Conservation (phyloP, 2,797 vertebrate genomes). For the Coregonus suidteri region DNA sequence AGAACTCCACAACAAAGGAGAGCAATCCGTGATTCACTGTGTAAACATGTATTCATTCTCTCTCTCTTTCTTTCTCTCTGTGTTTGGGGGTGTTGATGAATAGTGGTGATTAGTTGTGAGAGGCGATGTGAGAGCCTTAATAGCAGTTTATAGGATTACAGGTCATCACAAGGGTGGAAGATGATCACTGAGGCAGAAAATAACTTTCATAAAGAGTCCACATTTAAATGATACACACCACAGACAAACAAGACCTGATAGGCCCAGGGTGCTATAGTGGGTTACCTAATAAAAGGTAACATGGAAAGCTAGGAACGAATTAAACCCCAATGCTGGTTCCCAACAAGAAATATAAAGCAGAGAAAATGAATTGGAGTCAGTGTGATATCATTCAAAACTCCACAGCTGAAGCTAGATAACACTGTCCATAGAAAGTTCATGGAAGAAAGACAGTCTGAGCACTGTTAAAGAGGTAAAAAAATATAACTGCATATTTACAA, state of each 20-base stretch:
- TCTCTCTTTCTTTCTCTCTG: neutral
- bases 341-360: neutral
- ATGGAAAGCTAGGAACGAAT: too few relatives aligned
- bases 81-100: neutral
- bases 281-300: too few relatives aligned
- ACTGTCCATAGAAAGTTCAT: neutral
- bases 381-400: too few relatives aligned
- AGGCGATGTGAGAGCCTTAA: neutral
- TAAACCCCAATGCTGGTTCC: neutral
- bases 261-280: too few relatives aligned
- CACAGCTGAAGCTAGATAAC: neutral
- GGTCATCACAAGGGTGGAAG: constrained; percentile 21
- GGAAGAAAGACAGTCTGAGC: too few relatives aligned
- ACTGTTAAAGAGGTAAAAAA: neutral
- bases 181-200: constrained; percentile 56
- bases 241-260: too few relatives aligned
- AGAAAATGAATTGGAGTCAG: neutral
- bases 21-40: neutral
- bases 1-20: neutral
- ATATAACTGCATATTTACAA: too few relatives aligned
- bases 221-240: too few relatives aligned
- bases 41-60: neutral
- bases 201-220: constrained; percentile 13
- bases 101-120: neutral
- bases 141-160: neutral